Evolutionary conservation across 2,113 vertebrate species (phyloP).

Genomic region (Zeus faber): DNA sequence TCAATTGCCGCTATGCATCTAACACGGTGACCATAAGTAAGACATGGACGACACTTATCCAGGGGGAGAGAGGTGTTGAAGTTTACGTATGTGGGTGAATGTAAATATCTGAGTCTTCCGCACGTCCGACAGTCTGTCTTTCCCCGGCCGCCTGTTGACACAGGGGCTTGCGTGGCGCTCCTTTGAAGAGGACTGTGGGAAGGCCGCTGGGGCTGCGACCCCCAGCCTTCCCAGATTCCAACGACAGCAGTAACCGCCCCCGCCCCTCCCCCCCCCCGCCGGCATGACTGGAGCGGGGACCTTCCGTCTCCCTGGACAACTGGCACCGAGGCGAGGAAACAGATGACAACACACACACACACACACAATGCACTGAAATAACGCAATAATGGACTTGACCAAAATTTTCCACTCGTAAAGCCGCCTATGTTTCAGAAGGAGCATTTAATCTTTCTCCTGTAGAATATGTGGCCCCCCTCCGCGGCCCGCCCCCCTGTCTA

Average conservation of each 20-base stretch:
- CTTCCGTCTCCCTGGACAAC: constrained; percentile 57
- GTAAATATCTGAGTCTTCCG: constrained; percentile 13
- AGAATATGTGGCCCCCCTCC: no score
- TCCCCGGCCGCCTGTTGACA: constrained; percentile 41
- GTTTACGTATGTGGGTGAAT: constrained; percentile 21
- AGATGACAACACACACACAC: constrained; percentile 37
- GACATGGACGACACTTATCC: neutral
- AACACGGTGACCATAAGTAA: no score
- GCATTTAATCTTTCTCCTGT: no score
- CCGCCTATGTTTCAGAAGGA: no score
- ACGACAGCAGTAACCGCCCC: constrained; percentile 34
- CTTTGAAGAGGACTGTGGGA: constrained; percentile 38
- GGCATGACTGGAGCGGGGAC: constrained; percentile 31
- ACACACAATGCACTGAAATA: neutral
- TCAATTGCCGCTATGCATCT: no score
- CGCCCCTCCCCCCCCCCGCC: constrained; percentile 1
- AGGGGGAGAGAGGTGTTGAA: constrained; percentile 7
- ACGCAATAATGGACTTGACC: no score
- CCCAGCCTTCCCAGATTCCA: constrained; percentile 29
- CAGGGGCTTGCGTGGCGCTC: constrained; percentile 35
- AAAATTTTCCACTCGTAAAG: no score
- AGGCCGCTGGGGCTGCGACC: constrained; percentile 15
- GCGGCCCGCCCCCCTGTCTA: no score
- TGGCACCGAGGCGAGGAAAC: constrained; percentile 50
- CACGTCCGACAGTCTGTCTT: neutral